Percentiles rank a stretch among this genome's conserved stretches.
These are phyloP conservation scores for Oreocharis arfaki DNA, from an alignment of 2,113 vertebrate species.

Conservation along the genomic window DNA sequence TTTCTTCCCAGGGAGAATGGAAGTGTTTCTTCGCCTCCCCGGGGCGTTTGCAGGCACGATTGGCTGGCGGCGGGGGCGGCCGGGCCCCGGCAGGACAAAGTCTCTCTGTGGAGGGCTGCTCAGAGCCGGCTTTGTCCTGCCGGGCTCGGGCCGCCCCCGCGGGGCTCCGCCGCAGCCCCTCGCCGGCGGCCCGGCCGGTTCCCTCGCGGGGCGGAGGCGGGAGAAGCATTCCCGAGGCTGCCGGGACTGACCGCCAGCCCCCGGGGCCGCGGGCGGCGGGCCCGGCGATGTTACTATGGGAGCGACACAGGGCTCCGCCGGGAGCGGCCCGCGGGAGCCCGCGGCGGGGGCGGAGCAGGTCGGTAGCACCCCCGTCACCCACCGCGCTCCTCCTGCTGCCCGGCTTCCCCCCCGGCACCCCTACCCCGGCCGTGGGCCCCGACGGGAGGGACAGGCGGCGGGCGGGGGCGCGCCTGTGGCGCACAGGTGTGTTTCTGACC, in stretches of 20 bases:
- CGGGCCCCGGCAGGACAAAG: conserved; percentile 3
- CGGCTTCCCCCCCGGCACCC: neutral
- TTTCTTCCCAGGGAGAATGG: conserved; percentile 24
- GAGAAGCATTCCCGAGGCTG: neutral
- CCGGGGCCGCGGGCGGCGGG: neutral
- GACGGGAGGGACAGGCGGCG: too few relatives aligned
- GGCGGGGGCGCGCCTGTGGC: neutral
- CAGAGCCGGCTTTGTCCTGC: conserved; percentile 1
- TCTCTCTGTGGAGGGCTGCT: conserved; percentile 9
- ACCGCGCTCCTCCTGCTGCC: neutral
- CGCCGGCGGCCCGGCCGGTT: neutral
- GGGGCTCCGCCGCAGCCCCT: neutral
- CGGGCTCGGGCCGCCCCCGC: neutral
- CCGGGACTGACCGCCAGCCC: neutral
- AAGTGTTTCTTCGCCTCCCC: neutral
- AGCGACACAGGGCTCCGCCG: conserved; percentile 47
- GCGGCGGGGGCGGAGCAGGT: conserved; percentile 35
- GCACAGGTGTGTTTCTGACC: fast-evolving
- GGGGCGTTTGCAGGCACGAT: neutral
- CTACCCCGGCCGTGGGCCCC: neutral
- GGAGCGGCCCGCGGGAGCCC: neutral
- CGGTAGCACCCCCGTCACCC: neutral
- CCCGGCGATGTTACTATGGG: conserved; percentile 43
- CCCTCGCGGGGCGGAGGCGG: neutral
- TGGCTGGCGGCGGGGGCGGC: conserved; percentile 20